Base-by-base conservation (phyloP, 2,797 vertebrate genomes). In the Typhlichthys subterraneus region DNA sequence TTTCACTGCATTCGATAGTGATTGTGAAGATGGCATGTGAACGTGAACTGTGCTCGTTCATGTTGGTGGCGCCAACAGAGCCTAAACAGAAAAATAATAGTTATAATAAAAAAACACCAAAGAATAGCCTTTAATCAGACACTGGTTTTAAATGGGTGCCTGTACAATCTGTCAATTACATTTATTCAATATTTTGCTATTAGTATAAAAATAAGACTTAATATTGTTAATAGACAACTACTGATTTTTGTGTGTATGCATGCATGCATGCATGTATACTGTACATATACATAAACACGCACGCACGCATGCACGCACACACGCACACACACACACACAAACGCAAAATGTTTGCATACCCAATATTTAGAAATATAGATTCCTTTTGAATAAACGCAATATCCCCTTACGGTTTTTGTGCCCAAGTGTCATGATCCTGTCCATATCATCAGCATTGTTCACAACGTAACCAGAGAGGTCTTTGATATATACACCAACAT, bases 41-140 rank as follows among this genome's bases (percentile, higher is more conserved):
- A 2, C 98, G 96, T 2, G 98, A 99, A 77, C 98, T 99, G 88
- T 99, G 97, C 71, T 99, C 98, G 1, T 99, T 99, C 98, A 99
- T 99, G 76, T 99, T 99, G 3, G 98, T 99, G 55, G 97, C 95
- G 51, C 98, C 98, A 13, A 99, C 97, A 63, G 98, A 99, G 29
- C 98, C 98, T 94, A 54, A 9, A 48, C 2, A 70, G 14, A 29
- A 29, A 3, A 29, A 29, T 29, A 29, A 29, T 29, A 29, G 23
- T 29, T 29, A 29, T 29, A 29, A 29, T 29, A 29, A 29, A 29
- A 29, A 29, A 29, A 23, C 23, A 23, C 23, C 58, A 14, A 12
- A 31, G 62, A 57, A 77, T 17, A 56, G 42, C 1, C 47, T 59
- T 9, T 53, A 9, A 47, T 48, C 1, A 57, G 12, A 48, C 1